A percentile compares a stretch with the other conserved stretches of the same genome.
Evolutionary conservation across 37 sponge, comb jelly and placozoan genomes (phyloP).

Genomic region (Ianthella basta): DNA sequence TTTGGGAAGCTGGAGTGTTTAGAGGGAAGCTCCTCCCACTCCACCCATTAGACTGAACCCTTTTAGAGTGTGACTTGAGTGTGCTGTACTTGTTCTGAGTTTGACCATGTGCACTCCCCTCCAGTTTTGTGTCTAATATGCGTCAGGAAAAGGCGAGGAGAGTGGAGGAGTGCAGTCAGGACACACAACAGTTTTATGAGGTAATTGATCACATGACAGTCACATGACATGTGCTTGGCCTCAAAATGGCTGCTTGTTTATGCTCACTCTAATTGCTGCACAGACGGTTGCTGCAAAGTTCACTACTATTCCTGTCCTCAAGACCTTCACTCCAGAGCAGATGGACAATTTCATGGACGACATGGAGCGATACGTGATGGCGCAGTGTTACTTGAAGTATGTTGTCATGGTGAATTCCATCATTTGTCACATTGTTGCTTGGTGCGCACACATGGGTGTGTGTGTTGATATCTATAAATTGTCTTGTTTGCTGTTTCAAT

Average conservation of each 20-base stretch:
- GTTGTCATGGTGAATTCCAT: background rate
- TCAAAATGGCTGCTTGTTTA: background rate
- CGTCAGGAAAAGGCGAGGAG: background rate
- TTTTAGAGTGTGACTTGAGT: no score
- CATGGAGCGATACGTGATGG: constrained; percentile 78
- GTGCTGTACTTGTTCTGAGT: background rate
- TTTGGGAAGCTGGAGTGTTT: no score
- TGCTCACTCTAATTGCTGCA: background rate
- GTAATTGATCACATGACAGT: constrained; percentile 32
- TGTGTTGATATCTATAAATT: no score
- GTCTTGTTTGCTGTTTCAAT: no score
- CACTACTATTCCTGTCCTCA: constrained; percentile 53
- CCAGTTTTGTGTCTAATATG: background rate
- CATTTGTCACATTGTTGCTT: no score
- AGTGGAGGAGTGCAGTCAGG: constrained; percentile 57
- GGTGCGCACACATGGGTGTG: no score
- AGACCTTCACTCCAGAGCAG: constrained; percentile 63
- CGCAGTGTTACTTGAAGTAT: constrained; percentile 54
- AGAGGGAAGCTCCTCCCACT: no score
- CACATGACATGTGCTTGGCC: background rate
- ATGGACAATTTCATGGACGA: constrained; percentile 71
- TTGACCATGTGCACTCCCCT: background rate
- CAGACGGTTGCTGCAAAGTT: constrained; percentile 45
- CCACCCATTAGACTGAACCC: no score
- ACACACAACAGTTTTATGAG: constrained; percentile 66